Evolutionary conservation across 64 coral and sea anemone genomes (phyloP).

Genomic region (Montipora cactus): DNA sequence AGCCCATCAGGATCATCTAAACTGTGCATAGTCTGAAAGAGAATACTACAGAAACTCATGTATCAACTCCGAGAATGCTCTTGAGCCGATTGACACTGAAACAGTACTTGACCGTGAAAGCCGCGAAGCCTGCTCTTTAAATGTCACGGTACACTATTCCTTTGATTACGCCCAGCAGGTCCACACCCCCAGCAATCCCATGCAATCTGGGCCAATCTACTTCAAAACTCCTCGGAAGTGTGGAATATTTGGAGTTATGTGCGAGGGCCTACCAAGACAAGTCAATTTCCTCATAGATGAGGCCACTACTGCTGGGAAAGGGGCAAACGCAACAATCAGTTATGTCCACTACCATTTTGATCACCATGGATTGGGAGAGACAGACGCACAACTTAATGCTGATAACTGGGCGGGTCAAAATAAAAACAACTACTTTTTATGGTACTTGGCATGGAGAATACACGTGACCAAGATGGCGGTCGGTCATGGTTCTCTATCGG

Average conservation of each 20-base stretch:
- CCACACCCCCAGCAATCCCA: constrained; percentile 21
- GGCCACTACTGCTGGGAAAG: constrained; percentile 8
- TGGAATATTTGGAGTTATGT: constrained; percentile 44
- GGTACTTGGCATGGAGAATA: constrained; percentile 49
- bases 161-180: too few relatives aligned
- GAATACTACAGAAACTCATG: constrained; percentile 28
- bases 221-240: constrained; percentile 68
- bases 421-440: constrained; percentile 54
- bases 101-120: background rate
- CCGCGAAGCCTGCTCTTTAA: too few relatives aligned
- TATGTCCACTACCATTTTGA: constrained; percentile 37
- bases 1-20: too few relatives aligned
- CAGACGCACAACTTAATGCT: constrained; percentile 27
- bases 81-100: background rate
- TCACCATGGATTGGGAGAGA: constrained; percentile 43
- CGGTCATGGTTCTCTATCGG: too few relatives aligned
- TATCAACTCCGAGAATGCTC: background rate
- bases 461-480: too few relatives aligned
- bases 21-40: too few relatives aligned
- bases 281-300: constrained; percentile 64
- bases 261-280: constrained; percentile 29
- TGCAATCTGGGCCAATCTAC: constrained; percentile 58
- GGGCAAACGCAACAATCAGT: constrained; percentile 30
- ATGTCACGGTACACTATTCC: too few relatives aligned
- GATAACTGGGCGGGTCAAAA: constrained; percentile 48